These are phyloP conservation scores for Morelia viridis DNA, from an alignment of 2,797 vertebrate genomes.

Conservation along the genomic window DNA sequence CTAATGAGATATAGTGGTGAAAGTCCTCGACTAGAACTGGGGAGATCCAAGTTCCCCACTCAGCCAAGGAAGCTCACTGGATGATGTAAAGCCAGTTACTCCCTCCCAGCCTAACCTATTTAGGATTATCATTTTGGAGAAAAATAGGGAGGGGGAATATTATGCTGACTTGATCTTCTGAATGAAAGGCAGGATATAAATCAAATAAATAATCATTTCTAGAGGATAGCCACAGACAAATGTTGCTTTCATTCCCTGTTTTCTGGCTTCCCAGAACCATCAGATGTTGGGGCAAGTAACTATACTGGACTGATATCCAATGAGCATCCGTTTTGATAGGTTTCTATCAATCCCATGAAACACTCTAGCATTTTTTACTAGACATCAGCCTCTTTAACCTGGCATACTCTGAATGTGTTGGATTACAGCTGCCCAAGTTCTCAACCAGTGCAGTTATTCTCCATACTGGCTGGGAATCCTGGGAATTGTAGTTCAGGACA, in stretches of 20 bases:
- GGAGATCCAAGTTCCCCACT: background rate
- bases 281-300: background rate
- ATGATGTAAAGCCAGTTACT: background rate
- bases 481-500: background rate
- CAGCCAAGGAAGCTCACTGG: background rate
- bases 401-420: background rate
- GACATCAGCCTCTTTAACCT: background rate
- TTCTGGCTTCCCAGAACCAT: background rate
- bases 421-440: background rate
- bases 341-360: background rate
- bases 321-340: background rate
- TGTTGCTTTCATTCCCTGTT: background rate
- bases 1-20: background rate
- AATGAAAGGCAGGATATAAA: background rate
- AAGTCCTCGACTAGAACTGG: background rate
- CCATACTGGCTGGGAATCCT: background rate
- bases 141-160: background rate
- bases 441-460: background rate
- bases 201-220: background rate
- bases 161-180: background rate
- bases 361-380: background rate
- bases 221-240: background rate
- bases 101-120: background rate
- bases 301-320: background rate
- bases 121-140: background rate